These are phyloP conservation scores for Elephas maximus DNA, from an alignment of 2,113 vertebrate species.

Conservation along the genomic window DNA sequence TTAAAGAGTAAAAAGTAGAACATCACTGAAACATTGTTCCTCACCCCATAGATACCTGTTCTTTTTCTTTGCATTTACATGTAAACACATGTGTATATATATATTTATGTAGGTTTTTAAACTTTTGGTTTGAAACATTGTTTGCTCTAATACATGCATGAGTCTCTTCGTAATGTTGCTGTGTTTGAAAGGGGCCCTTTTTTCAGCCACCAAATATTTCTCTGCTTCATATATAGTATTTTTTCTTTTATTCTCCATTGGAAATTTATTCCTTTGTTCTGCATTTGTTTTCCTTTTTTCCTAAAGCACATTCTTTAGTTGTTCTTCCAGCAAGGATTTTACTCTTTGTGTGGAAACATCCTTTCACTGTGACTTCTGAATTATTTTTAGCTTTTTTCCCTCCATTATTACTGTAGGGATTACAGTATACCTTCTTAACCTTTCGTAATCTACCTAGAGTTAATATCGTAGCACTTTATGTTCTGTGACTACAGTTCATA, in stretches of 20 bases:
- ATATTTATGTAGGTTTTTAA: neutral
- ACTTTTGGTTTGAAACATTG: neutral
- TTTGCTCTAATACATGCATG: neutral
- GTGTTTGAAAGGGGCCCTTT: conserved; percentile 44
- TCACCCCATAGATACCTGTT: neutral
- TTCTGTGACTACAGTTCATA: neutral
- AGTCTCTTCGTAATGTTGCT: conserved; percentile 38
- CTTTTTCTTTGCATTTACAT: conserved; percentile 57
- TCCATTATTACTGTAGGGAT: neutral
- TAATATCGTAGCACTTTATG: neutral
- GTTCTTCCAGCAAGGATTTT: conserved; percentile 24
- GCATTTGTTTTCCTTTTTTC: conserved; percentile 12
- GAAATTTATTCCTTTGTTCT: conserved; percentile 37
- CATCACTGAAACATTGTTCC: conserved; percentile 32
- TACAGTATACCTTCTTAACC: neutral
- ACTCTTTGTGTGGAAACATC: neutral
- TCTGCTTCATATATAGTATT: neutral
- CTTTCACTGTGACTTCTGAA: neutral
- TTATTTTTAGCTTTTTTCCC: neutral
- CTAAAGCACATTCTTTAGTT: neutral
- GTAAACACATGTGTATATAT: neutral
- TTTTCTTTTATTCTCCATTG: conserved; percentile 34
- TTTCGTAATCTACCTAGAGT: neutral
- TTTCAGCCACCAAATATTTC: neutral
- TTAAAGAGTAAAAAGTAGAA: conserved; percentile 52